phyloP scores from a whole-genome alignment of 2,797 vertebrate genomes.

The Agapornis canus region DNA sequence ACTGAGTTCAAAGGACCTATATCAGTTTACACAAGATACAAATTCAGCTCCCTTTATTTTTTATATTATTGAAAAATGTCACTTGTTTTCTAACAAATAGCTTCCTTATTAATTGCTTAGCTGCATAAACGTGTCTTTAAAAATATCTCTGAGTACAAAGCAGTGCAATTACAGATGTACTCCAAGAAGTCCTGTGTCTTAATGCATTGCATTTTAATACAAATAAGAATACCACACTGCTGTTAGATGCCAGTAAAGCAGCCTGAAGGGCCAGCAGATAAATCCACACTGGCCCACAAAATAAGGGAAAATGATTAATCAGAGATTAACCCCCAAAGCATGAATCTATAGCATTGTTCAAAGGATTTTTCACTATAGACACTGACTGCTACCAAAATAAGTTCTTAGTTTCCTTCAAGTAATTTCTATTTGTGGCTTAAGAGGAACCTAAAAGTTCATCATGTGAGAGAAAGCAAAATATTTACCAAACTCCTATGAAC shows the following conservation, averaged over 20 bases:
- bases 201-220: neutral
- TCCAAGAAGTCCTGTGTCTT: neutral
- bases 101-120: neutral
- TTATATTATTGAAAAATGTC: neutral
- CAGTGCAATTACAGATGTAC: neutral
- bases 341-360: neutral
- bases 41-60: neutral
- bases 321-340: neutral
- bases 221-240: neutral
- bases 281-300: neutral
- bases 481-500: neutral
- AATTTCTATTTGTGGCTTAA: neutral
- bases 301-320: neutral
- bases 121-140: neutral
- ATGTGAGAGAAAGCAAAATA: neutral
- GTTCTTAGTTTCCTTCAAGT: neutral
- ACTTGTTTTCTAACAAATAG: neutral
- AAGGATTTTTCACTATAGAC: neutral
- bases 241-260: neutral
- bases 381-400: neutral
- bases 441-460: neutral
- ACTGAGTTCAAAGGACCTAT: neutral
- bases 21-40: neutral
- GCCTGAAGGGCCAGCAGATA: neutral
- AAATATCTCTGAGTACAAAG: neutral